Base-by-base conservation (phyloP, 1,140 invertebrate species). In the Drosophila mayri region DNA sequence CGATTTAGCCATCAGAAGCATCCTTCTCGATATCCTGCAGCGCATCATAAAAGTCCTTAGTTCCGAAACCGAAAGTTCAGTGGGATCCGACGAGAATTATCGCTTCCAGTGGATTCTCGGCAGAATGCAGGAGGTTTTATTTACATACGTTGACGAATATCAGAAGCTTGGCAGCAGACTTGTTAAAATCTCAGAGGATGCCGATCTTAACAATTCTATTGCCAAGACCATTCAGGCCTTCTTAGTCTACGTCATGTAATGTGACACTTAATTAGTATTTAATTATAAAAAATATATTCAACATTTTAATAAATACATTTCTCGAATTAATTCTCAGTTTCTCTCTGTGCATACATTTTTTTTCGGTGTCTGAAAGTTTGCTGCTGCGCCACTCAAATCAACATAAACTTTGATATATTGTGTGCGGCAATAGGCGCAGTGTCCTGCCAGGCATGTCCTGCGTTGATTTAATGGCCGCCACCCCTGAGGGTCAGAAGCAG, bases 321-420 rank as follows among this genome's bases (percentile, higher is more conserved):
- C 3, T 41, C 4, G 4, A 25, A 25, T 25, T 25, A 25, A 25
- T 18, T 10, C 41, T 3, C 12, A n/a, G 3, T 49, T 49, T 57
- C 30, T 22, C 16, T 18, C 16, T 18, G 38, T 66, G 38, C 65
- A 22, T 1, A 11, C 7, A 20, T 68, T 52, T 65, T 70, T 68
- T 64, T 63, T 68, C 46, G 46, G 30, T 32, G 47, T 10, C 62
- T 18, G 38, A 74, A 76, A 66, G 54, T 58, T 76, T 65, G 76
- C 76, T 73, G 70, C 71, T 73, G 70, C 71, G 81, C 81, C 85
- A 90, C 85, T 85, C 85, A 90, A 90, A 90, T 90, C 85, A 90
- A 90, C 85, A 90, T 90, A 90, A 90, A 90, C 81, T 90, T 90
- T 90, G 85, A 90, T 90, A 90, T 90, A 90, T 90, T 90, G 85